Evolutionary conservation across 2,888 invertebrate genomes (phyloP).

Genomic region (Hyposoter dolosus): DNA sequence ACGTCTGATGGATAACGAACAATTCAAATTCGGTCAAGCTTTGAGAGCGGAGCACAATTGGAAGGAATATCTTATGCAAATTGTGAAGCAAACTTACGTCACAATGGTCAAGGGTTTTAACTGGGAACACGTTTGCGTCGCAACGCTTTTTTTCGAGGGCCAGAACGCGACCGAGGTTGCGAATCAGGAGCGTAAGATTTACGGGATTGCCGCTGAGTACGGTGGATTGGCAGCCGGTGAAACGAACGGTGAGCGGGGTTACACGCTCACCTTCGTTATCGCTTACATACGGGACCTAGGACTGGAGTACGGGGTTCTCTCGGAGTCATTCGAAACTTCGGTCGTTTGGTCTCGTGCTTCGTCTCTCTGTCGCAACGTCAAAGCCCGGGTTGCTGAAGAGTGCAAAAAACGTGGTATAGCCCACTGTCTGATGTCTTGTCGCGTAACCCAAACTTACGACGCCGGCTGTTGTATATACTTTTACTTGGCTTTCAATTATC

Average conservation of each 20-base stretch:
- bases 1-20: conserved; percentile 98
- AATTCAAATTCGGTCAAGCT: conserved; percentile 96
- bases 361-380: conserved; percentile 95
- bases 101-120: conserved; percentile 95
- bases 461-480: conserved; percentile 98
- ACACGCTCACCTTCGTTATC: conserved; percentile 98
- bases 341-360: conserved; percentile 97
- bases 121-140: conserved; percentile 92
- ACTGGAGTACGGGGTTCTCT: conserved; percentile 93
- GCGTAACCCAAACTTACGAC: conserved; percentile 98
- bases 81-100: conserved; percentile 94
- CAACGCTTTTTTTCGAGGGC: conserved; percentile 97
- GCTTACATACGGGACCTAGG: conserved; percentile 98
- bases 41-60: conserved; percentile 89
- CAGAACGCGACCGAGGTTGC: conserved; percentile 89
- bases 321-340: conserved; percentile 99
- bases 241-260: conserved; percentile 97
- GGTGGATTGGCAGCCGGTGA: conserved; percentile 96
- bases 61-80: conserved; percentile 90
- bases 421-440: conserved; percentile 90
- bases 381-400: conserved; percentile 90
- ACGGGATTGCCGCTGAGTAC: conserved; percentile 90
- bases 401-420: conserved; percentile 87
- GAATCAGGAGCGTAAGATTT: conserved; percentile 91
- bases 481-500: conserved; percentile 94